Evolutionary conservation across 2,888 invertebrate species (phyloP), one percentile per base, ranked within the genome.

Genomic region (Sphecodes monilicornis): DNA sequence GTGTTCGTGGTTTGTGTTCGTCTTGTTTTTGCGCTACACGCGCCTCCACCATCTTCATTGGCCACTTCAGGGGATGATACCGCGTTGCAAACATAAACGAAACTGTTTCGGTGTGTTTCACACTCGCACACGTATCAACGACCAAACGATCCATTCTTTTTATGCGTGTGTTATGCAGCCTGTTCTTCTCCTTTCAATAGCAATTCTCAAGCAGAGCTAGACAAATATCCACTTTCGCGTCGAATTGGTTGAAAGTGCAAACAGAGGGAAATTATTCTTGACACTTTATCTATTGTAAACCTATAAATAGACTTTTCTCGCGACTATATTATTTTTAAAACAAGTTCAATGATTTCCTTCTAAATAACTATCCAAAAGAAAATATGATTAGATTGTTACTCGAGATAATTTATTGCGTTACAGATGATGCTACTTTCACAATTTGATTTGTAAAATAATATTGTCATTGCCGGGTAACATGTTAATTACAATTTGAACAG

Each of bases 1-100:
- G 91, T 91, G 85, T 73, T 46, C 76, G 78, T 78, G 26, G 41
- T 78, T 68, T 76, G 78, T 83, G 77, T 26, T 83, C 46, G 41
- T 82, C 50, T 77, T 43, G 64, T 50, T 64, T 68, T 41, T 10
- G 8, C 71, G 50, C 29, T 76, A 36, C 41, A 68, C 57, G 82
- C 4, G 76, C 26, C 18, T 32, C 50, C 39, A 29, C 10, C 72
- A 57, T 75, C 57, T 43, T 29, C 32, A 22, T 11, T 70, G 11
- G 50, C 76, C 68, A 79, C 16, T 32, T 0, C 26, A 5, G 36
- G 50, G 32, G 46, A 39, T 32, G 50, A 50, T 41, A 36, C 16
- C 36, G 39, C 46, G 16, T 50, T 29, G 10, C 39, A 1, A 66
- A 36, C 22, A 22, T 8, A 66, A 18, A 36, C 10, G 2, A 66